These are phyloP conservation scores for Paratrypauchen microcephalus DNA, from an alignment of 2,797 vertebrate genomes.

Conservation along the genomic window DNA sequence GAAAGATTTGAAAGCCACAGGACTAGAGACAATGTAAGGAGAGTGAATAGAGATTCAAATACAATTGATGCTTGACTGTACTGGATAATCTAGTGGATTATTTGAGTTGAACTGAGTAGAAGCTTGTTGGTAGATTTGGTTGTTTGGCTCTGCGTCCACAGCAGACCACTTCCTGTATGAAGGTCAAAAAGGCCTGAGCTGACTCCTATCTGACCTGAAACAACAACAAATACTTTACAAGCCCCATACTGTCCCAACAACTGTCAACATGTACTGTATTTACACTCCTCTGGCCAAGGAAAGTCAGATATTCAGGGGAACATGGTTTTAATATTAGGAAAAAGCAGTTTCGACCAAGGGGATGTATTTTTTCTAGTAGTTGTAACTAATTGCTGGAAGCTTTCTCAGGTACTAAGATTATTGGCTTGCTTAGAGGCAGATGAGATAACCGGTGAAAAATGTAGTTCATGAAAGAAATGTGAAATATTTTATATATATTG, in stretches of 20 bases:
- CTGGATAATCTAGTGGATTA: not conserved
- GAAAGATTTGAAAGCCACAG: not conserved
- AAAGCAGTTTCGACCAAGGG: not conserved
- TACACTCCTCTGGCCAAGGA: not conserved
- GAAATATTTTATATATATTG: too few relatives aligned
- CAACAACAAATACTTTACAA: constrained; percentile 7
- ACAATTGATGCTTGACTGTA: not conserved
- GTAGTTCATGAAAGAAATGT: not conserved
- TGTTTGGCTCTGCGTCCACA: not conserved
- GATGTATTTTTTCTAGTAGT: not conserved
- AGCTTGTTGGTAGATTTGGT: not conserved
- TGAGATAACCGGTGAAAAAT: not conserved
- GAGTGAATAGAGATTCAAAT: not conserved
- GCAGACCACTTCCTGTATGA: constrained; percentile 7
- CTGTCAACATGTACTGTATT: constrained; percentile 2
- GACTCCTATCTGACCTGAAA: constrained; percentile 1
- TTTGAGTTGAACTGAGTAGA: not conserved
- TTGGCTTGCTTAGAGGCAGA: not conserved
- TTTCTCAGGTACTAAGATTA: not conserved
- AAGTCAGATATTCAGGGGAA: not conserved
- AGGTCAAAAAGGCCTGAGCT: not conserved
- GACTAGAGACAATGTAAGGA: not conserved
- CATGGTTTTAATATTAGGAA: not conserved
- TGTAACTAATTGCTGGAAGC: not conserved
- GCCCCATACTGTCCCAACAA: constrained; percentile 4